Conservation (phyloP, 2,797 vertebrate genomes). For the Octomys mimax region DNA sequence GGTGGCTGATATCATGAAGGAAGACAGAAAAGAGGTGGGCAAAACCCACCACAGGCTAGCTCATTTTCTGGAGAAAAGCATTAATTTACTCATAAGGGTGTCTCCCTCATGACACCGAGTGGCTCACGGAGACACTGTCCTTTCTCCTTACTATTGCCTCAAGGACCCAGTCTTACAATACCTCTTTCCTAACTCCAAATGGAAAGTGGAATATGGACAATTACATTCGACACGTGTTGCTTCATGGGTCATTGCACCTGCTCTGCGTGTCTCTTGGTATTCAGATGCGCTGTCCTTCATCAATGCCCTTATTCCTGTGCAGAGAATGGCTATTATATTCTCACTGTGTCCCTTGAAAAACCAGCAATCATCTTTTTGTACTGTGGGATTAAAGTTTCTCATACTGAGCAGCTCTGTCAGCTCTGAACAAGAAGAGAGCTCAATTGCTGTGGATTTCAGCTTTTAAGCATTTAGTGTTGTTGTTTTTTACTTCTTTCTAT, state of each 20-base stretch:
- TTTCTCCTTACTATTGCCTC: background rate
- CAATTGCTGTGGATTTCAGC: accelerated
- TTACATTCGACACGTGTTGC: background rate
- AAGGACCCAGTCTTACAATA: background rate
- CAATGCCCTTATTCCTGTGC: background rate
- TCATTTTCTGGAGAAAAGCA: background rate
- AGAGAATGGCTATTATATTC: background rate
- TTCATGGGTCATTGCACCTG: background rate
- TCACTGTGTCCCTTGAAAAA: background rate
- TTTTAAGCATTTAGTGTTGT: background rate
- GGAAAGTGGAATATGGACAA: background rate
- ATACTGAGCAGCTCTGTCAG: background rate
- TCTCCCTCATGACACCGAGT: no score
- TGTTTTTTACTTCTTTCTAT: background rate
- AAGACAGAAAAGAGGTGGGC: background rate
- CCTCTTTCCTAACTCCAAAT: background rate
- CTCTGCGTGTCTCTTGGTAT: background rate
- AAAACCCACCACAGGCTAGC: no score
- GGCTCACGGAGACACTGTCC: background rate
- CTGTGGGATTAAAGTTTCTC: background rate
- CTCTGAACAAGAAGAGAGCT: background rate
- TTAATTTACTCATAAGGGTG: background rate
- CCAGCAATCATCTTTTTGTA: background rate
- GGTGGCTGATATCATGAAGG: background rate
- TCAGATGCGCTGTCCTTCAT: background rate